Conservation (phyloP, 2,797 vertebrate species). For the Eulemur coronatus region DNA sequence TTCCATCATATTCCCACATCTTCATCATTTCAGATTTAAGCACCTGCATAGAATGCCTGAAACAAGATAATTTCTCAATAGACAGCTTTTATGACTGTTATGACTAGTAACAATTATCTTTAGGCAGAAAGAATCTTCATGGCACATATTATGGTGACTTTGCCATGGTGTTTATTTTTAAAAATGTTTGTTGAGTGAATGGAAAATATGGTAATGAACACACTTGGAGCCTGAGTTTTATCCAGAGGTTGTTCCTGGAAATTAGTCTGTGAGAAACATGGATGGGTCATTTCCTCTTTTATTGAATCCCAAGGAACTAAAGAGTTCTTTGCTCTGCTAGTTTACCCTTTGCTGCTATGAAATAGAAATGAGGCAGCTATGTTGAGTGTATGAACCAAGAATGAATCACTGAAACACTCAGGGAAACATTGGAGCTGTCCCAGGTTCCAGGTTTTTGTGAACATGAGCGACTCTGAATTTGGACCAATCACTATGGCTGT, state of each 20-base stretch:
- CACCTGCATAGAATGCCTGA: not conserved
- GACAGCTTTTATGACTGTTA: not conserved
- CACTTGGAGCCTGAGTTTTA: not conserved
- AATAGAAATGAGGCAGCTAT: not conserved
- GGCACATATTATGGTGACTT: not conserved
- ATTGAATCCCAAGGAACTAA: not conserved
- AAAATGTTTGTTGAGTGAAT: conserved; percentile 13
- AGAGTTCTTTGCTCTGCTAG: not conserved
- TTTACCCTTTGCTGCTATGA: not conserved
- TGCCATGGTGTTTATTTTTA: not conserved
- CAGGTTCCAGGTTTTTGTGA: not conserved
- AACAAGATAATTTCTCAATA: not conserved
- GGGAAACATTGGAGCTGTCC: not conserved
- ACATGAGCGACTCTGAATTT: not conserved
- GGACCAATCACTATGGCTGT: not conserved
- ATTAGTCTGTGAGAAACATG: not conserved
- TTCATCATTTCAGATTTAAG: conserved; percentile 3
- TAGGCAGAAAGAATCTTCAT: not conserved
- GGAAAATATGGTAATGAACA: not conserved
- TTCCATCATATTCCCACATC: not conserved
- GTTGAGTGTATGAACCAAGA: not conserved
- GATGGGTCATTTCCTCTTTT: not conserved
- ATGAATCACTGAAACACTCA: not conserved
- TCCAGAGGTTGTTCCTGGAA: not conserved
- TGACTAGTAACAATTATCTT: not conserved